Evolutionary conservation across 2,888 invertebrate genomes (phyloP).

Genomic region (Sturmia bella): DNA sequence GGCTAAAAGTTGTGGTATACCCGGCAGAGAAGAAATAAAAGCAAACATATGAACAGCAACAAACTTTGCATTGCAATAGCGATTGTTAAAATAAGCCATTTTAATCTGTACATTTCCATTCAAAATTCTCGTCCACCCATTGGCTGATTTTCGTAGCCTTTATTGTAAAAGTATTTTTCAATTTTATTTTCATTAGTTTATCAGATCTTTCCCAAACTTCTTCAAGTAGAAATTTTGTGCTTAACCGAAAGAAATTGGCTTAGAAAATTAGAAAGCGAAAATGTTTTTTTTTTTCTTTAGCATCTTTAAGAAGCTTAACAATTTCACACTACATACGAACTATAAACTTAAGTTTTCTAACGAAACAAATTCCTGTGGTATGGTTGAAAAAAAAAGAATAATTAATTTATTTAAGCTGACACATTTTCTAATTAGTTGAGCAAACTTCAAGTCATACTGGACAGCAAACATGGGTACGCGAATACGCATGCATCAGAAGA

Average conservation of each 20-base stretch:
- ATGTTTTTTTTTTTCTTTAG: constrained; percentile 43
- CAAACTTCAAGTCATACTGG: constrained; percentile 19
- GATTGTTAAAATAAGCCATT: no score
- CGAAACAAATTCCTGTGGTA: constrained; percentile 59
- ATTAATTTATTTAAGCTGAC: constrained; percentile 60
- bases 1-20: no score
- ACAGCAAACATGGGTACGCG: neutral
- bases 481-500: constrained; percentile 13
- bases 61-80: no score
- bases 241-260: constrained; percentile 33
- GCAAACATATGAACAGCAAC: no score
- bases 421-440: constrained; percentile 64
- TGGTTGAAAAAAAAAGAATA: neutral
- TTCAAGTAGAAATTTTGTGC: constrained; percentile 24
- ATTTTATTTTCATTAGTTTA: neutral
- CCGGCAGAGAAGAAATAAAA: no score
- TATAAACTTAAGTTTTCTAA: constrained; percentile 22
- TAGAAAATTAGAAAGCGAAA: constrained; percentile 70
- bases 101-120: no score
- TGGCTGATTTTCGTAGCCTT: constrained; percentile 3
- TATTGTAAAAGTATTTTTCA: neutral
- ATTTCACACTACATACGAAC: constrained; percentile 38
- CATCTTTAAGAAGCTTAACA: constrained; percentile 55
- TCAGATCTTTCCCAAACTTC: constrained; percentile 30
- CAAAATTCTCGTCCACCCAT: no score